Evolutionary conservation across 2,888 invertebrate species (phyloP), one percentile per base, ranked within the genome.

Genomic region (Lithophane leautieri): DNA sequence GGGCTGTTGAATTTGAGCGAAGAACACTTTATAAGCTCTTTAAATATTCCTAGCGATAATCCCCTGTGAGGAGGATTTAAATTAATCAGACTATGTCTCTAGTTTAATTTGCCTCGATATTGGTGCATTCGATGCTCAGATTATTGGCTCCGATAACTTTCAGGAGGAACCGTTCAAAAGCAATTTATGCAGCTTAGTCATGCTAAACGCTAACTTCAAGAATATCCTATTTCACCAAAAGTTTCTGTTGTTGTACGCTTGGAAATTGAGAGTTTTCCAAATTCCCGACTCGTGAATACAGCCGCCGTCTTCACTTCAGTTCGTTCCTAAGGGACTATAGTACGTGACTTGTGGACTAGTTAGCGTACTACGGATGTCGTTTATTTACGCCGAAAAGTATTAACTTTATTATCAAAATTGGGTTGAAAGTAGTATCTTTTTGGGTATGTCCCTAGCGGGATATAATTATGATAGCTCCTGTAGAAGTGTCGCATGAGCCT

Each of bases 301-400:
- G 56, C 50, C 73, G 58, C 65, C 63, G 81, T 61, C 85, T 83
- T 77, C 73, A 67, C 75, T 78, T 81, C 52, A 60, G 71, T 78
- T 65, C 52, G 58, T 65, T 74, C 81, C 76, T 73, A 61, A 74
- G 81, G 81, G 89, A 81, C 75, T 63, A 40, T 76, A 74, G 84
- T 54, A 88, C 86, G 88, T 88, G 89, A 83, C 89, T 87, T 76
- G 80, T 82, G 70, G 61, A 61, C 79, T 84, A 80, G 84, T 88
- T 83, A 79, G 66, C 61, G 61, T 75, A 72, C 72, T 79, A 62
- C 42, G 50, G 69, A 78, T 88, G 80, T 58, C 50, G 63, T 83
- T 80, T 81, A 83, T 86, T 85, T 81, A 58, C 75, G 60, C 44
- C 65, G 76, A 58, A 77, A 87, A 87, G 73, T 85, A 73, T 63